Evolutionary conservation across 2,113 vertebrate genomes (phyloP), one percentile per base, ranked within the genome.

Genomic region (Pelobates fuscus): DNA sequence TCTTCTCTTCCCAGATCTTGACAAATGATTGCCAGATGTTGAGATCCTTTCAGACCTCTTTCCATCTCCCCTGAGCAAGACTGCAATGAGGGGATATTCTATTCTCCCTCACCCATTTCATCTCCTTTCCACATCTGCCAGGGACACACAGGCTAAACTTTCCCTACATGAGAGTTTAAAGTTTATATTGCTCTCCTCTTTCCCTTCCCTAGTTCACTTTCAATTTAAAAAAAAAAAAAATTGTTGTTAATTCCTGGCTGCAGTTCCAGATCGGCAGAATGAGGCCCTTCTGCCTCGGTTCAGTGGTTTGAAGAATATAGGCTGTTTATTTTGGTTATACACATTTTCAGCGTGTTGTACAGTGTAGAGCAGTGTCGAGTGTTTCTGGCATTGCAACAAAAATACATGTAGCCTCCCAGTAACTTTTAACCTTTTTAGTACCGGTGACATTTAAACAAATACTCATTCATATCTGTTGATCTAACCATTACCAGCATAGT

Each of bases 21-120:
- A 96, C 94, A 98, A 97, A 98, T 94, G 91, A 95, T 94, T 94
- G 94, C 94, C 96, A 96, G 94, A 97, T 97, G 96, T 94, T 92
- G 52, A 90, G 89, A 91, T 93, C 87, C 88, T 90, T 91, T 84
- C 92, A 89, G 89, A 76, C 63, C 86, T 75, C 77, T 87, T 81
- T 86, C 78, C 86, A 82, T 86, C 83, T 90, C 85, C 85, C 86
- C 81, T 88, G 87, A 78, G 75, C 85, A 88, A 89, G 17, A 89
- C 89, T 91, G 87, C 89, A 90, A 89, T 80, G 88, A 89, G 89
- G 88, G 88, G 91, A 92, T 91, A 93, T 91, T 91, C 62, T 81
- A 86, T 88, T 92, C 89, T 91, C 89, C 88, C 89, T 86, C 87
- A 86, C 87, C 86, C 92, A 91, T 91, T 93, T 92, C 89, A 88